Evolutionary conservation across 2,888 invertebrate genomes (phyloP), one percentile per base, ranked within the genome.

Genomic region (Lottia gigantea): DNA sequence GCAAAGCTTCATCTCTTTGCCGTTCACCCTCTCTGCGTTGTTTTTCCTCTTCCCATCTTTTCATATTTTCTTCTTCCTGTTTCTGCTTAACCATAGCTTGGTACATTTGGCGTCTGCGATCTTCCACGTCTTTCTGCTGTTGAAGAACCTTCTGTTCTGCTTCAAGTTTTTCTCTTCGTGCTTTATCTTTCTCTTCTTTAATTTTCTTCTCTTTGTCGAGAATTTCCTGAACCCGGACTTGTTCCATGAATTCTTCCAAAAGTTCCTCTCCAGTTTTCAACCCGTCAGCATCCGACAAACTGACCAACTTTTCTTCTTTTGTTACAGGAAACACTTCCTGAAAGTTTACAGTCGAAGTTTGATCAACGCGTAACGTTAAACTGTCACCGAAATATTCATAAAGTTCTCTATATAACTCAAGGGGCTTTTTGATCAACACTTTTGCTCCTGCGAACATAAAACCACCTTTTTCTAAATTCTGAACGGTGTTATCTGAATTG

Each of bases 341-440:
- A 23, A 55, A 55, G 23, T 46, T 72, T 71, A 26, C 68, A 70
- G 64, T 73, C 78, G 16, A 78, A 65, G 72, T 77, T 19, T 78
- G 73, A 31, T 80, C 73, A 45, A 88, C 75, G 19, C 80, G 76
- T 16, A 81, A 75, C 0, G 83, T 73, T 40, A 89, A 75, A 70
- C 83, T 79, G 72, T 88, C 88, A 25, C 88, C 89, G 79, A 88
- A 88, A 71, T 82, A 86, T 68, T 85, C 85, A 64, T 83, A 83
- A 77, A 88, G 76, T 67, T 85, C 80, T 66, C 68, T 74, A 70
- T 85, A 86, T 23, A 84, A 75, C 40, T 79, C 73, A 47, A 65
- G 46, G 12, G 78, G 78, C 23, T 71, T 23, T 62, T 69, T 71
- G 47, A 71, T 15, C 26, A 55, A 19, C 63, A 55, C 55, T 12